Percentiles rank a stretch among this genome's conserved stretches.
phyloP scores from a whole-genome alignment of 2,797 vertebrate genomes.

The Chaunax sp. region DNA sequence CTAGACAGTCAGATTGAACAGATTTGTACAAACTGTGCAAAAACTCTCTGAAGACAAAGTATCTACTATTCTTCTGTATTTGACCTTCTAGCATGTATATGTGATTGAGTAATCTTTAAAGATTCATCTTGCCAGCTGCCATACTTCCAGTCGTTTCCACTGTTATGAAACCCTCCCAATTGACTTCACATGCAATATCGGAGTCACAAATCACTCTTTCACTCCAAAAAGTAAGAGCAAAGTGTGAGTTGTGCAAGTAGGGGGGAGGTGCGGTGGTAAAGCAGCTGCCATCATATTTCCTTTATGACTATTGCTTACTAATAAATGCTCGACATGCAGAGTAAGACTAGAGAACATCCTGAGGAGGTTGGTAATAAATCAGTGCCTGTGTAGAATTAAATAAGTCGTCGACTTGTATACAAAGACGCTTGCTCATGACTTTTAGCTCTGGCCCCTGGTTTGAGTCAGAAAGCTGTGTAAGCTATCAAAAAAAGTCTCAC shows the following conservation, averaged over 20 bases:
- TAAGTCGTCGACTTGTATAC: slow-evolving; percentile 39
- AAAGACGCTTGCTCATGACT: slow-evolving; percentile 42
- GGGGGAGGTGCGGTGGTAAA: slow-evolving; percentile 40
- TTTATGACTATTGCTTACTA: slow-evolving; percentile 49
- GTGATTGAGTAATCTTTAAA: slow-evolving; percentile 54
- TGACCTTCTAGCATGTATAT: slow-evolving; percentile 36
- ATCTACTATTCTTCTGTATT: slow-evolving; percentile 11
- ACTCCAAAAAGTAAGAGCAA: slow-evolving; percentile 54
- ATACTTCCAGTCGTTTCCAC: slow-evolving; percentile 48
- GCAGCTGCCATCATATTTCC: slow-evolving; percentile 56
- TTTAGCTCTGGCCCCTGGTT: slow-evolving; percentile 9
- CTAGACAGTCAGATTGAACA: too few species aligned
- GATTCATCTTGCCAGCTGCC: slow-evolving; percentile 56
- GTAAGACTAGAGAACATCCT: slow-evolving; percentile 40
- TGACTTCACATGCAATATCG: slow-evolving; percentile 59
- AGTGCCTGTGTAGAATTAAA: slow-evolving; percentile 17
- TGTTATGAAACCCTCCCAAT: slow-evolving; percentile 49
- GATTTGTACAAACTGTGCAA: too few species aligned
- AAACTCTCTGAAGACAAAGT: too few species aligned
- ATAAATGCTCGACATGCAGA: slow-evolving; percentile 33
- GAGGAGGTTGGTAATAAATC: slow-evolving; percentile 17
- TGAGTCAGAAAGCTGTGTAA: slow-evolving; percentile 55
- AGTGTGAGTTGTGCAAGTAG: slow-evolving; percentile 48
- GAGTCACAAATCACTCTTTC: slow-evolving; percentile 63
- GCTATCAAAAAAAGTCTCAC: slow-evolving; percentile 56